Evolutionary conservation across 2,888 invertebrate genomes (phyloP).

Genomic region (Trichogramma dendrolimi): DNA sequence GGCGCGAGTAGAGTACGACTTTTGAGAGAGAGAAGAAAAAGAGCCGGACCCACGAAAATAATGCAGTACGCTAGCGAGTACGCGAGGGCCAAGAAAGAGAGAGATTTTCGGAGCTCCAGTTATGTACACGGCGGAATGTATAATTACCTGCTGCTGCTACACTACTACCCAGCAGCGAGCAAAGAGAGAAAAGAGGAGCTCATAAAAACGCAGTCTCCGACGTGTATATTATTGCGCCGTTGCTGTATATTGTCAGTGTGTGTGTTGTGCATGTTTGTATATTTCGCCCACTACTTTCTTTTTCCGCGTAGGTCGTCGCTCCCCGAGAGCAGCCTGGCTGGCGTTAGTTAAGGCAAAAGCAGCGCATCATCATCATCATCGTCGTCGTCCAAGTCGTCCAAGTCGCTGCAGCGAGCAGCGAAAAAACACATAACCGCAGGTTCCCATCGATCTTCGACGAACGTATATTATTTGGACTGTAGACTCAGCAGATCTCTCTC

Average conservation of each 20-base stretch:
- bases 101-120: conserved; percentile 24
- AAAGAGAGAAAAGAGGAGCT: not conserved
- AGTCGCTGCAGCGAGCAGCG: no score
- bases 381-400: no score
- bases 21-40: not conserved
- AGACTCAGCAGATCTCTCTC: conserved; percentile 11
- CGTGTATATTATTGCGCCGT: conserved; percentile 27
- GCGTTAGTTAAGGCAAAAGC: no score
- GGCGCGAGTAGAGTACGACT: no score
- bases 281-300: not conserved
- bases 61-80: conserved; percentile 20
- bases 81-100: conserved; percentile 39
- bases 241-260: conserved; percentile 12
- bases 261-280: not conserved
- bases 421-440: conserved; percentile 30
- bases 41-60: conserved; percentile 25
- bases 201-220: conserved; percentile 47
- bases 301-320: conserved; percentile 39
- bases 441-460: conserved; percentile 47
- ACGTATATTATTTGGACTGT: not conserved
- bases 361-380: no score
- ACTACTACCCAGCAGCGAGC: no score
- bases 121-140: conserved; percentile 43
- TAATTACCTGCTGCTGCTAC: conserved; percentile 41
- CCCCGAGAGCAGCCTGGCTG: conserved; percentile 32